These are phyloP conservation scores for Pseudorhombus dupliciocellatus DNA, from an alignment of 2,113 vertebrate genomes.

Conservation along the genomic window DNA sequence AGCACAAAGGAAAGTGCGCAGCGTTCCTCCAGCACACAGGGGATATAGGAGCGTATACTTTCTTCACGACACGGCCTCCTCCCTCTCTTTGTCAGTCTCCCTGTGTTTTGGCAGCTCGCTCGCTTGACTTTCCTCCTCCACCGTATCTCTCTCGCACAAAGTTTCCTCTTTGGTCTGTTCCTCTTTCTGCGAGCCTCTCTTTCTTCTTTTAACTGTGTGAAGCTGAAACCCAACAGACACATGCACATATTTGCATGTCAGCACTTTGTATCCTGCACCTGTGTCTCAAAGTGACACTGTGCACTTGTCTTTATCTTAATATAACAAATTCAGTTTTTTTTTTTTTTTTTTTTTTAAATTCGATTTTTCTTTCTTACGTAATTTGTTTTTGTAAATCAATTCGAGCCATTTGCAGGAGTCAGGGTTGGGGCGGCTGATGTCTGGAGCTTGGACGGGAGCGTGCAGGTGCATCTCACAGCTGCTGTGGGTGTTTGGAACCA, in stretches of 20 bases:
- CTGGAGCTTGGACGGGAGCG: not conserved
- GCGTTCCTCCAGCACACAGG: not conserved
- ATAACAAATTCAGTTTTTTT: no score
- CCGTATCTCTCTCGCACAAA: not conserved
- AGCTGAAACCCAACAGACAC: no score
- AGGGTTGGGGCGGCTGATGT: not conserved
- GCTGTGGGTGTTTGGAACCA: slow-evolving; percentile 42
- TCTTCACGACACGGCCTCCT: not conserved
- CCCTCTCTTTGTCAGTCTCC: not conserved
- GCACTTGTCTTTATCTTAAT: no score
- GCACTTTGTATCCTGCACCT: no score
- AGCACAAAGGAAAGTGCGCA: not conserved
- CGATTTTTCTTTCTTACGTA: no score
- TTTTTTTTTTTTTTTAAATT: no score
- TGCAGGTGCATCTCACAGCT: slow-evolving; percentile 28
- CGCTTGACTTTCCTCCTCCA: slow-evolving; percentile 4
- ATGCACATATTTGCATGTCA: no score
- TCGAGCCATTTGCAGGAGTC: not conserved
- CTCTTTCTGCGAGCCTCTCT: not conserved
- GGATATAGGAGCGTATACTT: not conserved
- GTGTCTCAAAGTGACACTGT: no score
- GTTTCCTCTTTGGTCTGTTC: not conserved
- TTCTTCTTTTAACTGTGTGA: not conserved
- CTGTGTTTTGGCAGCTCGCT: slow-evolving; percentile 24
- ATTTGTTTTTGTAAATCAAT: not conserved